A percentile compares a stretch with the other conserved stretches of the same genome.
These are phyloP conservation scores for Torymus auratus DNA, from an alignment of 2,888 invertebrate genomes.

Conservation along the genomic window DNA sequence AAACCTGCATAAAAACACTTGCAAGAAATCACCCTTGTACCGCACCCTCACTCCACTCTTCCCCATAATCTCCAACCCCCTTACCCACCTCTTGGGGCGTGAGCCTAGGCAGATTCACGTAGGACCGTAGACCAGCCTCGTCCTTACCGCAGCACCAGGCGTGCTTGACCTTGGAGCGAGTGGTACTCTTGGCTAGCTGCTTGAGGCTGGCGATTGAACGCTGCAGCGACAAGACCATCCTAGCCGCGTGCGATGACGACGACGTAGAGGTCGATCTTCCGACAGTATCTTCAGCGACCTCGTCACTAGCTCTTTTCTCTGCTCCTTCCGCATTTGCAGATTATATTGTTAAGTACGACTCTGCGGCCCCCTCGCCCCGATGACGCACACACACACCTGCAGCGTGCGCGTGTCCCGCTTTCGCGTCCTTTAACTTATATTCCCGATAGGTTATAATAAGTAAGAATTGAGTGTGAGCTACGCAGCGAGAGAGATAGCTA, in stretches of 20 bases:
- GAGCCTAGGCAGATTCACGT: conserved; percentile 71
- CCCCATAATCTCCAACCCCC: too few relatives aligned
- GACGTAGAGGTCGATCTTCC: conserved; percentile 25
- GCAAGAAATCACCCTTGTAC: too few relatives aligned
- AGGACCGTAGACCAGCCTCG: conserved; percentile 61
- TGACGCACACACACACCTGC: background rate
- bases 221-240: conserved; percentile 51
- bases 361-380: background rate
- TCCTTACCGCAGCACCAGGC: conserved; percentile 27
- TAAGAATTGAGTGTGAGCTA: too few relatives aligned
- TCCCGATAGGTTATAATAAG: too few relatives aligned
- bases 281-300: conserved; percentile 44
- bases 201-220: conserved; percentile 23
- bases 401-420: background rate
- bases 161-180: conserved; percentile 54
- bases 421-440: too few relatives aligned
- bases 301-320: conserved; percentile 27
- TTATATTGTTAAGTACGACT: background rate
- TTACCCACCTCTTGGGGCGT: conserved; percentile 75
- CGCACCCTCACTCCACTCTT: too few relatives aligned
- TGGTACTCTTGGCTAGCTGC: conserved; percentile 58
- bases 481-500: too few relatives aligned
- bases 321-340: conserved; percentile 55
- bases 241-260: conserved; percentile 3
- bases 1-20: background rate